These are phyloP conservation scores for Baronia brevicornis DNA, from an alignment of 2,888 invertebrate species.

Conservation along the genomic window DNA sequence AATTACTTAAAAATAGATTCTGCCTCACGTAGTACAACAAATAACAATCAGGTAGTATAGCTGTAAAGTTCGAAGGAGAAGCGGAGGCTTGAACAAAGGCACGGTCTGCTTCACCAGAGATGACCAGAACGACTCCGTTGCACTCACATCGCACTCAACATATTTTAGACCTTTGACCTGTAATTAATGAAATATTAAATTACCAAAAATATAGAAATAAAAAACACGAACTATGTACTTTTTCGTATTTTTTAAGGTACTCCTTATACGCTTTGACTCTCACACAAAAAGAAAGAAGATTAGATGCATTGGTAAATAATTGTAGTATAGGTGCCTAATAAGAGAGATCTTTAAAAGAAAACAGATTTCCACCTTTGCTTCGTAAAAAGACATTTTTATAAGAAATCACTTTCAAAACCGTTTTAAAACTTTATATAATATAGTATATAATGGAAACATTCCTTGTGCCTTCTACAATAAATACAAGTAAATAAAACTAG, in stretches of 20 bases:
- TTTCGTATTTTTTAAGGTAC: no score
- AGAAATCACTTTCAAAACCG: no score
- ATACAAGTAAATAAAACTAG: slow-evolving; percentile 13
- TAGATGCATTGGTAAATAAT: no score
- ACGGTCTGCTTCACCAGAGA: slow-evolving; percentile 63
- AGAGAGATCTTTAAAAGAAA: background rate
- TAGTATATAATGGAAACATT: no score
- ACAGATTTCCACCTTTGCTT: background rate
- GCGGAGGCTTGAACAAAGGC: slow-evolving; percentile 67
- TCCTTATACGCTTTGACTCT: background rate
- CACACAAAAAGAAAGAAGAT: background rate
- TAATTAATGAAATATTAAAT: slow-evolving; percentile 9
- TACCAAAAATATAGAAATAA: background rate
- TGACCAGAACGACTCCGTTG: slow-evolving; percentile 35
- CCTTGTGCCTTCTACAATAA: no score
- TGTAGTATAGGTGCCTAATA: background rate
- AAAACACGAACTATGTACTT: no score
- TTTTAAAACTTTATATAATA: no score
- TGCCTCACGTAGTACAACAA: slow-evolving; percentile 77
- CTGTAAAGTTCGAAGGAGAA: slow-evolving; percentile 66
- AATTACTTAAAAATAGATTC: background rate
- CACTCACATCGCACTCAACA: slow-evolving; percentile 10
- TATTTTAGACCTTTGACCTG: slow-evolving; percentile 35
- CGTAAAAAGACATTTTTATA: no score
- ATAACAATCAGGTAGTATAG: slow-evolving; percentile 70